These are phyloP conservation scores for Biston stratarius DNA, from an alignment of 2,888 invertebrate species.

Conservation along the genomic window DNA sequence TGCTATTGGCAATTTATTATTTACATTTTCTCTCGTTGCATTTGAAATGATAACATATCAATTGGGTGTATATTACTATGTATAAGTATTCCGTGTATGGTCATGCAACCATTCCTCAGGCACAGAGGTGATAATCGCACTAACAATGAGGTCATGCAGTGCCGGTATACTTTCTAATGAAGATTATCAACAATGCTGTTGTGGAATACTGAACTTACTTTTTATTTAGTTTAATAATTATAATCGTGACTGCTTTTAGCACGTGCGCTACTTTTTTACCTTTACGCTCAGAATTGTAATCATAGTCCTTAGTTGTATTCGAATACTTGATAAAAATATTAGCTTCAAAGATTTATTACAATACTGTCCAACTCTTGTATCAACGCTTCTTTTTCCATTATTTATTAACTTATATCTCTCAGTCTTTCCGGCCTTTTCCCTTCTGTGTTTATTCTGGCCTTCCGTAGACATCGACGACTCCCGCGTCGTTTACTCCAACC, in stretches of 20 bases:
- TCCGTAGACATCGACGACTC: too few relatives aligned
- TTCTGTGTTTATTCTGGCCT: too few relatives aligned
- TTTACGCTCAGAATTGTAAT: neutral
- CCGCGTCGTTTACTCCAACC: too few relatives aligned
- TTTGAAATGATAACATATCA: conserved; percentile 41
- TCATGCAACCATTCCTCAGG: conserved; percentile 64
- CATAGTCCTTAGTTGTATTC: neutral
- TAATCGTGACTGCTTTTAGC: conserved; percentile 7
- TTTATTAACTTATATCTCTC: too few relatives aligned
- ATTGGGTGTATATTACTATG: conserved; percentile 31
- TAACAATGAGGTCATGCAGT: conserved; percentile 70
- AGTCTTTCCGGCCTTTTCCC: too few relatives aligned
- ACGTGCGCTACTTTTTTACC: neutral
- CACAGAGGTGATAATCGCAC: conserved; percentile 70
- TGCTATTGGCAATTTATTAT: neutral
- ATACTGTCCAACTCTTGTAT: too few relatives aligned
- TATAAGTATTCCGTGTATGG: neutral
- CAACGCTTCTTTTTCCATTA: too few relatives aligned
- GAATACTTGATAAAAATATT: conserved; percentile 1
- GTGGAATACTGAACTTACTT: conserved; percentile 51
- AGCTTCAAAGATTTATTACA: conserved; percentile 7
- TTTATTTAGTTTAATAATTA: conserved; percentile 43
- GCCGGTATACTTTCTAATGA: conserved; percentile 72
- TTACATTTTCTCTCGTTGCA: conserved; percentile 34
- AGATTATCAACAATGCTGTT: conserved; percentile 58